A percentile compares a stretch with the other conserved stretches of the same genome.
Evolutionary conservation across 37 sponge, comb jelly and placozoan species (phyloP).

Genomic region (Aphrocallistes beatrix): DNA sequence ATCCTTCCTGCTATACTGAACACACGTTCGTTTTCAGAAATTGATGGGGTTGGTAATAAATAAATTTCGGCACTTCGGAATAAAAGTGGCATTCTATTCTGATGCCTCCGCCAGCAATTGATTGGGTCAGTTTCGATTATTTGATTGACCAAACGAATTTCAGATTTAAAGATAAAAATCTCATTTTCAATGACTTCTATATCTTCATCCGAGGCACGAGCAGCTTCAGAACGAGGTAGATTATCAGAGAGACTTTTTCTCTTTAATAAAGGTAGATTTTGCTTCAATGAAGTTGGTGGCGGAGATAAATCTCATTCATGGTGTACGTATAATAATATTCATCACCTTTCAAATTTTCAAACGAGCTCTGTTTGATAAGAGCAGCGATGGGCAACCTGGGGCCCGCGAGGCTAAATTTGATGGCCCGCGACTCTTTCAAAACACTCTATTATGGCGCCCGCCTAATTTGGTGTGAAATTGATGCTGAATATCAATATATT

Average conservation of each 20-base stretch:
- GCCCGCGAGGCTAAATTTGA: no score
- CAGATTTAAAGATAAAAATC: slow-evolving; percentile 8
- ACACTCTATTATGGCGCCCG: no score
- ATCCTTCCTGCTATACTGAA: slow-evolving; percentile 9
- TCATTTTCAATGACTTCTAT: slow-evolving; percentile 18
- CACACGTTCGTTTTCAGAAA: neutral
- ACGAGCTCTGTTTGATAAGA: slow-evolving; percentile 3
- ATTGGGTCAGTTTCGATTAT: slow-evolving; percentile 17
- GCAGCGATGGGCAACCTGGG: neutral
- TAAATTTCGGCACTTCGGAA: slow-evolving; percentile 1
- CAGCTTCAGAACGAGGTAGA: slow-evolving; percentile 2
- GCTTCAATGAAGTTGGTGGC: neutral
- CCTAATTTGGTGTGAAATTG: no score
- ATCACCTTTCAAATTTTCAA: slow-evolving; percentile 15
- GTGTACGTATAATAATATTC: slow-evolving; percentile 6
- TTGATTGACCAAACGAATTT: slow-evolving; percentile 3
- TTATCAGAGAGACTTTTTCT: slow-evolving; percentile 13
- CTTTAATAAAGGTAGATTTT: neutral
- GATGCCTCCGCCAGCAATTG: slow-evolving; percentile 17
- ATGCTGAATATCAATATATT: no score
- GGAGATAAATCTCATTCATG: neutral
- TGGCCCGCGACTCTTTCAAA: no score
- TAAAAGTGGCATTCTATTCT: slow-evolving; percentile 16
- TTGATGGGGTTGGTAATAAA: slow-evolving; percentile 20
- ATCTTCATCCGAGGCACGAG: slow-evolving; percentile 5